Base-by-base conservation (phyloP, 2,113 vertebrate species). In the Pseudopodoces humilis region DNA sequence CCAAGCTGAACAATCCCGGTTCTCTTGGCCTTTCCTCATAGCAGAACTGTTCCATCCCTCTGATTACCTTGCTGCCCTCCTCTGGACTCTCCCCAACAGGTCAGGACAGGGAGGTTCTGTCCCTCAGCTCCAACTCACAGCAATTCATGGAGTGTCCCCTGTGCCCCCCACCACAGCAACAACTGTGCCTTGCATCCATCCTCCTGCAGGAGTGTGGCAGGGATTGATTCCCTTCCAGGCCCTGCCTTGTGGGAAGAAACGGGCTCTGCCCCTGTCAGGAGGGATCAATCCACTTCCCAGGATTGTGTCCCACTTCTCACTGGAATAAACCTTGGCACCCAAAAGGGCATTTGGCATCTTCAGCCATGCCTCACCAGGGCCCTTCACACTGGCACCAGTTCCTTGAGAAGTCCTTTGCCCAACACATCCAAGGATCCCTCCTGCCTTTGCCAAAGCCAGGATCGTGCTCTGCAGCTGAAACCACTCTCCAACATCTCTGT, bases 291-390 rank as follows among this genome's bases (percentile, higher is more conserved):
- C 77, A 30, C 4, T 39, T 74, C 33, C 43, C 74, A 14, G 7
- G 6, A 44, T 16, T 2, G 43, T 20, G 43, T 25, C 20, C 24
- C 49, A 2, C 13, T 11, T 30, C 33, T 49, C 23, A 1, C 19
- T 7, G 1, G 7, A n/a, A 7, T 2, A 13, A 55, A 11, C 24
- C 44, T 50, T 46, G 15, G 6, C 15, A 28, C 39, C 49, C 58
- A 33, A 10, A 85, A 47, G 11, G 4, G 6, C 39, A 9, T 33
- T n/a, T 7, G 0, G 31, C 9, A 14, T 24, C 64, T 68, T 46
- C 39, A 68, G 6, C 1, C 0, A 28, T 0, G 3, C 27, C 59
- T 35, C 64, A 23, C 18, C 43, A 9, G 46, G 5, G 35, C 33
- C 37, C 14, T 60, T 23, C 56, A 20, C 17, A 43, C 60, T 10